Evolutionary conservation across 2,797 vertebrate species (phyloP).

Genomic region (Adrianichthys oophorus): DNA sequence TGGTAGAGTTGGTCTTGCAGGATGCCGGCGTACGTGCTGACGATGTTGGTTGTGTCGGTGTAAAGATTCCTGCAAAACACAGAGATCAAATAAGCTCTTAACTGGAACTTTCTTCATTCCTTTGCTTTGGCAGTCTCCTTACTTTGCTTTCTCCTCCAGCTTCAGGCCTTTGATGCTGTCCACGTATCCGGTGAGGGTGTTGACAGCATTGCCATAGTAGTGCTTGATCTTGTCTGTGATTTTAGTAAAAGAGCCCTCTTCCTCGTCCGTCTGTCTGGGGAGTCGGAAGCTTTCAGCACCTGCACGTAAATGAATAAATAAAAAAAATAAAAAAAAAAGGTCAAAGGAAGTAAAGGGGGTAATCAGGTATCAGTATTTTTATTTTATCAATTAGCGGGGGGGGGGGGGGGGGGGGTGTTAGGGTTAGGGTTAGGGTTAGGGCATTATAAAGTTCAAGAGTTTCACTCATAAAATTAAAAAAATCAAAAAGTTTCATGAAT

Average conservation of each 20-base stretch:
- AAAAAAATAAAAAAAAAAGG: no score
- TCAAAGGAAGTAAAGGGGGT: no score
- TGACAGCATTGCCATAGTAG: slow-evolving; percentile 57
- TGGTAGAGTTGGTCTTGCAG: slow-evolving; percentile 73
- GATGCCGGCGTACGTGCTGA: slow-evolving; percentile 69
- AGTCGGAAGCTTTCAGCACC: slow-evolving; percentile 75
- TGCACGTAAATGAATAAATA: slow-evolving; percentile 18
- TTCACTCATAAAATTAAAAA: no score
- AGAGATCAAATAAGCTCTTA: background rate
- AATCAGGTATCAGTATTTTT: no score
- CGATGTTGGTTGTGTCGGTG: slow-evolving; percentile 48
- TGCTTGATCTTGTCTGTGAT: slow-evolving; percentile 51
- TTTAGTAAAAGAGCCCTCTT: slow-evolving; percentile 52
- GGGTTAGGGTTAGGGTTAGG: no score
- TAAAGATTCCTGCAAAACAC: slow-evolving; percentile 64
- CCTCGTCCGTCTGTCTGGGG: slow-evolving; percentile 56
- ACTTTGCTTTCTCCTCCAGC: slow-evolving; percentile 76
- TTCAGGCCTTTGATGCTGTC: slow-evolving; percentile 64
- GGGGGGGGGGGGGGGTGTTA: no score
- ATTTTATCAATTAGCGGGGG: no score
- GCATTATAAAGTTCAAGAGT: no score
- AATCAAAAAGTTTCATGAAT: no score
- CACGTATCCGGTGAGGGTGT: slow-evolving; percentile 52
- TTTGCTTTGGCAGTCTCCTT: slow-evolving; percentile 24
- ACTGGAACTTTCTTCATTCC: background rate